Evolutionary conservation across 1,140 invertebrate genomes (phyloP), one percentile per base, ranked within the genome.

Genomic region (Neocloeon triangulifer): DNA sequence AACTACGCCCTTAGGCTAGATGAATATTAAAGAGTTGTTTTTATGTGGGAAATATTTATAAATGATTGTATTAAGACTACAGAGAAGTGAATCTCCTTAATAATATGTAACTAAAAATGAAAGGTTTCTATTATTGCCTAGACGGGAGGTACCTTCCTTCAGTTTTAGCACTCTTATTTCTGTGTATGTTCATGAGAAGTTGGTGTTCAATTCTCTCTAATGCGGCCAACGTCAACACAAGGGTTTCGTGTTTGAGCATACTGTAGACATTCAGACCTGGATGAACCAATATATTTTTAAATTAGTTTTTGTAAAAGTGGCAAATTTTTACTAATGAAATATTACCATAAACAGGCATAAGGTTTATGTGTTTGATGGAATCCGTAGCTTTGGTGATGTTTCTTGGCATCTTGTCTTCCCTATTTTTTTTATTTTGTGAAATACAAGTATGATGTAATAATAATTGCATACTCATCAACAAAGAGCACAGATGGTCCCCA

Each of bases 401-500:
- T 38, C 63, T 56, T 10, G 86, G 80, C 61, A 89, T 84, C 28
- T 75, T 59, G 49, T 94, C 85, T 21, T 64, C 62, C 33, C 78
- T 82, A n/a, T n/a, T n/a, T n/a, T n/a, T n/a, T n/a, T n/a, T n/a
- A n/a, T n/a, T n/a, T n/a, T n/a, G 52, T 42, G 73, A 70, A 42
- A 27, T 36, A 37, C 19, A 32, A 39, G 20, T 14, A 19, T 26
- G 23, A 21, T 37, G n/a, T n/a, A n/a, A 25, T 36, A 30, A 39
- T 12, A 33, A 35, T 21, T 38, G 60, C 69, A 63, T 66, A 82
- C 76, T 70, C 71, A 56, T 97, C 85, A 28, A 96, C 64, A 58
- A 97, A 76, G 0, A 97, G 56, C 18, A 91, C 81, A n/a, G 88
- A 91, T 20, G 85, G 73, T 21, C 91, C 92, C 92, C 92, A 98